phyloP scores from a whole-genome alignment of 2,888 invertebrate species.

The Acronicta leporina region DNA sequence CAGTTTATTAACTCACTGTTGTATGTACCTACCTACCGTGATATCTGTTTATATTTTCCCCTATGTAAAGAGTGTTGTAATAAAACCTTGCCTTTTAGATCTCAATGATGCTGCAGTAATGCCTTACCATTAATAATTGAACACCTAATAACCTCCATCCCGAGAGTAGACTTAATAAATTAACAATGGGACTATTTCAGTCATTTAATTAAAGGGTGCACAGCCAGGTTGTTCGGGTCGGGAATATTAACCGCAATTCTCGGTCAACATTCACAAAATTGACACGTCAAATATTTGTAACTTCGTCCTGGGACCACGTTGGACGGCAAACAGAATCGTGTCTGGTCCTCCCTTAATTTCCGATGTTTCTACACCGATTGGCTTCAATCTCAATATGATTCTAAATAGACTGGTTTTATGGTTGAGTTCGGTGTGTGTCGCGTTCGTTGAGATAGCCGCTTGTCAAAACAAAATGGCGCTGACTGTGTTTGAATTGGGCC shows the following conservation, averaged over 20 bases:
- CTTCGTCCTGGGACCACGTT: constrained; percentile 89
- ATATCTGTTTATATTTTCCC: too few relatives aligned
- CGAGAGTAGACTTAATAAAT: constrained; percentile 75
- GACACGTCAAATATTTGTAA: constrained; percentile 90
- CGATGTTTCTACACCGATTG: constrained; percentile 81
- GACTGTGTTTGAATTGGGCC: constrained; percentile 88
- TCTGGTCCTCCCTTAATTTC: constrained; percentile 89
- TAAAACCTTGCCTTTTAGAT: constrained; percentile 6
- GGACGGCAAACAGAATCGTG: constrained; percentile 88
- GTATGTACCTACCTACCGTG: too few relatives aligned
- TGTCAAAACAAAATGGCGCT: constrained; percentile 89
- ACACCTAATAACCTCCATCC: constrained; percentile 66
- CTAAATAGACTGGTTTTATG: constrained; percentile 63
- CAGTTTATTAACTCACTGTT: too few relatives aligned
- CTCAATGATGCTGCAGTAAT: constrained; percentile 21
- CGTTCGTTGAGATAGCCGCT: constrained; percentile 79
- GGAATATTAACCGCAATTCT: constrained; percentile 89
- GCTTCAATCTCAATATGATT: constrained; percentile 64
- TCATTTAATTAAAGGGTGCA: constrained; percentile 86
- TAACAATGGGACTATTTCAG: constrained; percentile 85
- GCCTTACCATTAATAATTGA: constrained; percentile 65
- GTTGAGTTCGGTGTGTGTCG: constrained; percentile 67
- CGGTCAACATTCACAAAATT: constrained; percentile 89
- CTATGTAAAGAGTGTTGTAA: too few relatives aligned
- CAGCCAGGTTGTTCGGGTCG: constrained; percentile 82